Conservation (phyloP, 2,888 invertebrate genomes). For the Cryptus armator region DNA sequence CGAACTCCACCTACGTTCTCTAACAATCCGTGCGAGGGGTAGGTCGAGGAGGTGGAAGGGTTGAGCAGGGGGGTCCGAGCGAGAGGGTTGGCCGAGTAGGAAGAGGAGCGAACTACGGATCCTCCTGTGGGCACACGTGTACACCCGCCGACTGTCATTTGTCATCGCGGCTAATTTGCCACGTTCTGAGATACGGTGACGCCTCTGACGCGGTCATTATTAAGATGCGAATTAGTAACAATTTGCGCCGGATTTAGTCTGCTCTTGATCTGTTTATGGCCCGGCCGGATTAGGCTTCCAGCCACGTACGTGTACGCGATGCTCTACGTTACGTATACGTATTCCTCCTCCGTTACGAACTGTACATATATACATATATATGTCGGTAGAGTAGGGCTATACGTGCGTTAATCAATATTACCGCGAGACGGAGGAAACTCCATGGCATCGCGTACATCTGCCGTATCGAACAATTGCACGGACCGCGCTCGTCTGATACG, state of each 20-base stretch:
- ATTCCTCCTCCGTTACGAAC: constrained; percentile 53
- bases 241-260: constrained; percentile 85
- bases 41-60: constrained; percentile 58
- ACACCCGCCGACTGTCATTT: constrained; percentile 81
- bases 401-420: constrained; percentile 84
- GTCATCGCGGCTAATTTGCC: constrained; percentile 85
- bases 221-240: constrained; percentile 86
- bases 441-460: constrained; percentile 59
- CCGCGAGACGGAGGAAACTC: constrained; percentile 70
- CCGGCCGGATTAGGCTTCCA: constrained; percentile 82
- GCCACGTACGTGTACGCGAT: constrained; percentile 76
- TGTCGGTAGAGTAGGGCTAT: constrained; percentile 36
- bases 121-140: constrained; percentile 73
- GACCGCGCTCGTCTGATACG: constrained; percentile 65
- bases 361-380: constrained; percentile 32
- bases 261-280: constrained; percentile 85
- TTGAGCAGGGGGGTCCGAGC: constrained; percentile 63
- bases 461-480: constrained; percentile 69
- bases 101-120: constrained; percentile 58
- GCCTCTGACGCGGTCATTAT: constrained; percentile 85
- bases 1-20: constrained; percentile 51
- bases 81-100: constrained; percentile 50
- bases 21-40: constrained; percentile 46
- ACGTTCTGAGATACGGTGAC: constrained; percentile 85
- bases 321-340: constrained; percentile 81